Evolutionary conservation across 23 tunicate genomes (phyloP), one percentile per base, ranked within the genome.

Genomic region (Ascidia mentula): DNA sequence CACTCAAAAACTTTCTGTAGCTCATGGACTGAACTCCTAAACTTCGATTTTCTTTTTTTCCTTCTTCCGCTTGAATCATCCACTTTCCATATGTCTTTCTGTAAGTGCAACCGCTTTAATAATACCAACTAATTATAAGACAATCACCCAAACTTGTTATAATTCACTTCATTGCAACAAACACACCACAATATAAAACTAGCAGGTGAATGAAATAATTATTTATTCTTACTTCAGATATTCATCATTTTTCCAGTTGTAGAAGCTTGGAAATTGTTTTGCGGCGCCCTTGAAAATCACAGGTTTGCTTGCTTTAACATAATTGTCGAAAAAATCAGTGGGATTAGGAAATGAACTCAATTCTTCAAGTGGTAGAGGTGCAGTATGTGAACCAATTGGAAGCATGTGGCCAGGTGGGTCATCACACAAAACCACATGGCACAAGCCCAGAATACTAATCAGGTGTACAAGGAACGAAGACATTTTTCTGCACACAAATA

Each of bases 351-450:
- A 37, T 36, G 24, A 7, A 34, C 80, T 75, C 22, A 77, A 38
- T 7, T 60, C 82, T 61, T 84, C 89, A 0, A 90, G 36, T 35
- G 76, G 28, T 20, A 76, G 24, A 31, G 89, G 96, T 18, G 42
- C 59, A 40, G 38, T 70, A 36, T 84, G 83, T 0, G 96, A 85
- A 0, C 96, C 96, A 34, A 90, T 72, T 5, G 96, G 96, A 45
- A 80, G 75, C 69, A 90, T 28, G 40, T 90, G 96, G 30, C 96
- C 96, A 8, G 69, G 79, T 17, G 96, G 96, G 35, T 59, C 77
- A 42, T 24, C 80, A 70, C 65, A 26, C 65, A 53, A 20, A 3
- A 9, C 65, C 7, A 53, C 7, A 9, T 1, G 12, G 4, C 22
- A 26, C 1, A 9, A 5, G 13, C 2, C 24, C 4, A 53, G 65